Evolutionary conservation across 2,888 invertebrate species (phyloP).

Genomic region (Argyresthia albistria): DNA sequence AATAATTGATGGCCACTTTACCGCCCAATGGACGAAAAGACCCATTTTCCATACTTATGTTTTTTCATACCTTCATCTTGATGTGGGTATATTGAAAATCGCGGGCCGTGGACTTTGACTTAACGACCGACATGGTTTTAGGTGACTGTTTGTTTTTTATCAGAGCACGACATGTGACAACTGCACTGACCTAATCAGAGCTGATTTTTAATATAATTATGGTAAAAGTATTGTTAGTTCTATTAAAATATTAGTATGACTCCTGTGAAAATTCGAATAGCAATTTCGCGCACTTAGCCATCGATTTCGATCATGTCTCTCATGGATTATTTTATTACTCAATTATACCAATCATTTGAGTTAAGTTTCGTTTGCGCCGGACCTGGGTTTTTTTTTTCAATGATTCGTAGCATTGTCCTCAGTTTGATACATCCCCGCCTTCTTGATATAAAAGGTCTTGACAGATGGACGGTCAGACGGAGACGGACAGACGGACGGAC

Average conservation of each 20-base stretch:
- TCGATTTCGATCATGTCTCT: conserved; percentile 5
- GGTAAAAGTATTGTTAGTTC: background rate
- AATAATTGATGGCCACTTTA: too few relatives aligned
- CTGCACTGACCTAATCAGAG: background rate
- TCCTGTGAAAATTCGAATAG: conserved; percentile 4
- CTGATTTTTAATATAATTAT: background rate
- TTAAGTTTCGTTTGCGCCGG: conserved; percentile 6
- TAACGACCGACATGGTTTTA: background rate
- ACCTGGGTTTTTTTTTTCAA: conserved; percentile 7
- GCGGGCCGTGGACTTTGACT: too few relatives aligned
- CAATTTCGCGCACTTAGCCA: conserved; percentile 7
- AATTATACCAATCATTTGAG: conserved; percentile 7
- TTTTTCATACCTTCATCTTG: too few relatives aligned
- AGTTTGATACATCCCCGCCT: too few relatives aligned
- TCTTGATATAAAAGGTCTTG: too few relatives aligned
- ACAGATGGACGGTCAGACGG: too few relatives aligned
- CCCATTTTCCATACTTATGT: too few relatives aligned
- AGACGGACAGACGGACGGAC: too few relatives aligned
- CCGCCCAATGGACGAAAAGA: too few relatives aligned
- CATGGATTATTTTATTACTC: conserved; percentile 6
- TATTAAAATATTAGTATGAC: background rate
- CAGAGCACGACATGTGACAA: background rate
- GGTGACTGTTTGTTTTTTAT: background rate
- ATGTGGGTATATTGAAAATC: too few relatives aligned
- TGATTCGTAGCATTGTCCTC: conserved; percentile 1